phyloP scores from a whole-genome alignment of 1,140 invertebrate species.

The Galendromus occidentalis region DNA sequence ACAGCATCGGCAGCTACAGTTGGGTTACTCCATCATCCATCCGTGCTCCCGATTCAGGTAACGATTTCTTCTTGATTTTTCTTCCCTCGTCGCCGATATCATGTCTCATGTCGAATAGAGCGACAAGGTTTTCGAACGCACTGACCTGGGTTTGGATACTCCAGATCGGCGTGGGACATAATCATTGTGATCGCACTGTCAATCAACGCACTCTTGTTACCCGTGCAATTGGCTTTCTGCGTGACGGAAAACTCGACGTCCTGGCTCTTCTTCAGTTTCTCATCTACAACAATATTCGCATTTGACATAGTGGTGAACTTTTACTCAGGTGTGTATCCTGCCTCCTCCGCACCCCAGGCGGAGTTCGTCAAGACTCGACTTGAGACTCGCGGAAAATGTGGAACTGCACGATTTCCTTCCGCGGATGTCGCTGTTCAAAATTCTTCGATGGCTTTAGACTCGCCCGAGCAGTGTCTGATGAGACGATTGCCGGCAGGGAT shows the following conservation, averaged over 20 bases:
- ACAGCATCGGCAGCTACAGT: not conserved
- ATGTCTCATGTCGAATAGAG: not conserved
- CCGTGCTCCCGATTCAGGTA: not conserved
- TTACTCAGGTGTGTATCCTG: too few species aligned
- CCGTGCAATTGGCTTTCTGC: not conserved
- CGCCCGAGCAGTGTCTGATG: too few species aligned
- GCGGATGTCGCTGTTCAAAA: too few species aligned
- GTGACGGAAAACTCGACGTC: not conserved
- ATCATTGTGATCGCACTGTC: not conserved
- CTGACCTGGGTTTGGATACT: not conserved
- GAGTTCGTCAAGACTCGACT: too few species aligned
- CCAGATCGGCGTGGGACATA: not conserved
- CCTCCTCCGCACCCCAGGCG: too few species aligned
- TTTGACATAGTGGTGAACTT: not conserved
- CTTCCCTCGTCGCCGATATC: not conserved
- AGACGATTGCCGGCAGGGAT: too few species aligned
- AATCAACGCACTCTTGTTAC: not conserved
- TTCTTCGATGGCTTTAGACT: too few species aligned
- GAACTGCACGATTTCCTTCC: too few species aligned
- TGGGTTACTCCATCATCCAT: not conserved
- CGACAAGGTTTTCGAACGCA: too few species aligned
- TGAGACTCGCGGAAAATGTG: too few species aligned
- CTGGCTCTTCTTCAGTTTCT: not conserved
- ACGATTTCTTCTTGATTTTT: not conserved
- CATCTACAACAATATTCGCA: not conserved